These are phyloP conservation scores for Lasioglossum vierecki DNA, from an alignment of 2,888 invertebrate species.

Conservation along the genomic window DNA sequence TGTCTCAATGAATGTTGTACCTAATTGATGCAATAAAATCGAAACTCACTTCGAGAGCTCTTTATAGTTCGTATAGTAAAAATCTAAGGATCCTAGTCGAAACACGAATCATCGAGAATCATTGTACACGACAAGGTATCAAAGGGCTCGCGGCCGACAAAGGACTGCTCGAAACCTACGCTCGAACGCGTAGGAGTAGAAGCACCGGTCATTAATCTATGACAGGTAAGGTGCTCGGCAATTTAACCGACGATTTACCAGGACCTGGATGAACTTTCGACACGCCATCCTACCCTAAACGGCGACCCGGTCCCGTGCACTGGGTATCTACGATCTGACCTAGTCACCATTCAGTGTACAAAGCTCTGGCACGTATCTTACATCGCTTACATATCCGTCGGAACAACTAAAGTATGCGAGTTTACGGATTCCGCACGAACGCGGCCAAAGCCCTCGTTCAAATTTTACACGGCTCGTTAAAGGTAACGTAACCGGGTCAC, in stretches of 20 bases:
- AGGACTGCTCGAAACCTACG: conserved; percentile 58
- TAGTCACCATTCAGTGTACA: conserved; percentile 65
- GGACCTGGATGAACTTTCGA: conserved; percentile 59
- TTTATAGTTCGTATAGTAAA: not conserved
- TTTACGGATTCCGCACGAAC: conserved; percentile 61
- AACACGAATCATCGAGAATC: not conserved
- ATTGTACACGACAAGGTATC: conserved; percentile 40
- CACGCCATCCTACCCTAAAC: conserved; percentile 67
- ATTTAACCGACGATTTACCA: conserved; percentile 67
- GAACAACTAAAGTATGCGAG: conserved; percentile 53
- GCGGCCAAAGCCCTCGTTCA: conserved; percentile 58
- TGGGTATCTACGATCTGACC: conserved; percentile 73
- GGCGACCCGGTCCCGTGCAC: conserved; percentile 44
- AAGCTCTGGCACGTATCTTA: conserved; percentile 41
- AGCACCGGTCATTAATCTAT: conserved; percentile 72
- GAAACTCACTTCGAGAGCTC: not conserved
- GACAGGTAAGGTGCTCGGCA: conserved; percentile 64
- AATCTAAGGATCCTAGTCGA: not conserved
- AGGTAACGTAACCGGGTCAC: conserved; percentile 59
- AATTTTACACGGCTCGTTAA: conserved; percentile 66
- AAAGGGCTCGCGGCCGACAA: conserved; percentile 46
- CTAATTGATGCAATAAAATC: not conserved
- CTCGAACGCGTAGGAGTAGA: conserved; percentile 70
- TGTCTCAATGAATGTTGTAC: not conserved
- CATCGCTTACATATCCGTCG: conserved; percentile 43